Evolutionary conservation across 1,140 invertebrate genomes (phyloP), one percentile per base, ranked within the genome.

Genomic region (Heliconius hermathena): DNA sequence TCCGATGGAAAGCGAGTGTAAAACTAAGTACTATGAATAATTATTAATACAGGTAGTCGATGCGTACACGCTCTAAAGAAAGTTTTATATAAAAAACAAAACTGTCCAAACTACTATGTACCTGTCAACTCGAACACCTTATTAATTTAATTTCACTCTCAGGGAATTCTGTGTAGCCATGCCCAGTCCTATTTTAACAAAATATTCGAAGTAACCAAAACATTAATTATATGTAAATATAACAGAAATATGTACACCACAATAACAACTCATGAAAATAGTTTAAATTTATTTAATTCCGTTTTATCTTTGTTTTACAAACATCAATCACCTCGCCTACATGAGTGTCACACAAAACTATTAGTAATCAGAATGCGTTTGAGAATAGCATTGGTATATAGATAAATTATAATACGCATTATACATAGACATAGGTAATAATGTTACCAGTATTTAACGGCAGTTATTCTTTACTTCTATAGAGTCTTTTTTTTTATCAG

Each of bases 101-200:
- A 74, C 74, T 73, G 29, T 70, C 74, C 71, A 49, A 80, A 73
- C 70, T 77, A 80, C 33, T 75, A 76, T 57, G 70, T 81, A 75
- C 71, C 41, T 73, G 74, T 76, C 73, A 36, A 60, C 8, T 73
- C 66, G 75, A 81, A 81, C 80, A 81, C 80, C 80, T 81, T 76
- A 29, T 79, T 82, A 83, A 83, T 81, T 81, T 81, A 83, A 83
- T 83, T 83, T 83, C 82, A 83, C 82, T 81, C 81, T 79, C 79
- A 83, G 81, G 79, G 57, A 80, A 80, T 80, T 76, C 79, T 41
- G 73, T 52, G 76, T 70, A 78, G 77, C 71, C 82, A 81, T 79
- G 52, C 74, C 82, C 66, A 80, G 52, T 72, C 46, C 74, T 71
- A 72, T 72, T 78, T 77, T 71, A 52, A 9, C n/a, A 79, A 22